Conservation (phyloP, 2,888 invertebrate genomes). For the Xestia xanthographa region DNA sequence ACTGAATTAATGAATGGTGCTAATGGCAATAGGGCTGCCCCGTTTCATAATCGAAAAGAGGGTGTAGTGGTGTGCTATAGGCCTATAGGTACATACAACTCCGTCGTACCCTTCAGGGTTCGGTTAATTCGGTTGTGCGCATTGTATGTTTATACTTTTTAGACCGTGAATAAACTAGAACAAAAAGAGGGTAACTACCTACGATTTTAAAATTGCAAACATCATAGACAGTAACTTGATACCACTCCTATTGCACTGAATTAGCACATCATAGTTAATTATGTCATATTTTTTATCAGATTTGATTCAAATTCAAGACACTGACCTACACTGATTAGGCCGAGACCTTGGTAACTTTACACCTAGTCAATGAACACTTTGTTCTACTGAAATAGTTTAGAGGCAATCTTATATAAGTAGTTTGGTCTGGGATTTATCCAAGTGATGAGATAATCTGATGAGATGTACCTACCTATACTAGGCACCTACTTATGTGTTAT, state of each 20-base stretch:
- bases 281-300: slow-evolving; percentile 13
- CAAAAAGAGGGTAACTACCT: background rate
- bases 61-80: background rate
- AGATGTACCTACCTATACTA: background rate
- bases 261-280: slow-evolving; percentile 3
- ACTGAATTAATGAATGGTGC: background rate
- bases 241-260: background rate
- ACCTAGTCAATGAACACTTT: slow-evolving; percentile 38
- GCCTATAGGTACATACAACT: too few species aligned
- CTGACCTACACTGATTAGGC: background rate
- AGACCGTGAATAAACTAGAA: background rate
- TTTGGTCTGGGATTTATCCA: slow-evolving; percentile 23
- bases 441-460: slow-evolving; percentile 23
- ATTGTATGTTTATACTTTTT: background rate
- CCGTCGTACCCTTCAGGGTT: too few species aligned
- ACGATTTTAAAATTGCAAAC: background rate
- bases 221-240: background rate
- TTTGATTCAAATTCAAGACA: slow-evolving; percentile 12
- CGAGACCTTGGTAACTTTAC: slow-evolving; percentile 43
- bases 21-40: background rate
- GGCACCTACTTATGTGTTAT: background rate
- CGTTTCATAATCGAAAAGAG: background rate
- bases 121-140: background rate
- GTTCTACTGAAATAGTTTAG: slow-evolving; percentile 17
- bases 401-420: slow-evolving; percentile 3